Base-by-base conservation (phyloP, 2,797 vertebrate genomes). In the Microcaecilia unicolor region DNA sequence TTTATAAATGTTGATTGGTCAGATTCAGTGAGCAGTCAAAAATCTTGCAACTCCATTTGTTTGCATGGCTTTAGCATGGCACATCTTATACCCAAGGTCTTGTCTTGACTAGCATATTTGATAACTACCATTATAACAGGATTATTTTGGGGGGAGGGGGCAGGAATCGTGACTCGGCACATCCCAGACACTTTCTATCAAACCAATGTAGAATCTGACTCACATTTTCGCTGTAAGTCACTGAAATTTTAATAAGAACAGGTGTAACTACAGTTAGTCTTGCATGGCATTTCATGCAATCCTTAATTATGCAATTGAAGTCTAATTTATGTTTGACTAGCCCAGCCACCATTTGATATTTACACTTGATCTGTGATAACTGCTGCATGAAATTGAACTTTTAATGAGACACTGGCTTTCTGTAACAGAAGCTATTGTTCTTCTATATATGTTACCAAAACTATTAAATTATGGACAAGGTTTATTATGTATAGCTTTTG, bases 191-290 rank as follows among this genome's bases (percentile, higher is more conserved):
- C n/a, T n/a, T n/a, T n/a, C n/a, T n/a, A n/a, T n/a, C n/a, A n/a
- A n/a, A n/a, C n/a, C n/a, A n/a, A n/a, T n/a, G n/a, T n/a, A n/a
- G n/a, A n/a, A n/a, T n/a, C n/a, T n/a, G n/a, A n/a, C n/a, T n/a
- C n/a, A 3, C 49, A 30, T 24, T 12, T 31, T 10, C 20, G 24
- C 11, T 7, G 25, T 54, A 12, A 8, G 36, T 37, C 18, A 10
- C 37, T 57, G 41, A 20, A 31, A 17, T 10, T 31, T 15, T 22
- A 32, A 9, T 28, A 31, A 32, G 26, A 3, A 39, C 14, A 3
- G 17, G 27, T 39, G 45, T 42, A 17, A 41, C 52, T n/a, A 52
- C 33, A 41, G 24, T 15, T n/a, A n/a, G n/a, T n/a, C n/a, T n/a
- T 0, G 0, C n/a, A 1, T 19, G 12, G 11, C 17, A 5, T 30